Evolutionary conservation across 2,888 invertebrate genomes (phyloP).

Genomic region (Cephus rjabovi): DNA sequence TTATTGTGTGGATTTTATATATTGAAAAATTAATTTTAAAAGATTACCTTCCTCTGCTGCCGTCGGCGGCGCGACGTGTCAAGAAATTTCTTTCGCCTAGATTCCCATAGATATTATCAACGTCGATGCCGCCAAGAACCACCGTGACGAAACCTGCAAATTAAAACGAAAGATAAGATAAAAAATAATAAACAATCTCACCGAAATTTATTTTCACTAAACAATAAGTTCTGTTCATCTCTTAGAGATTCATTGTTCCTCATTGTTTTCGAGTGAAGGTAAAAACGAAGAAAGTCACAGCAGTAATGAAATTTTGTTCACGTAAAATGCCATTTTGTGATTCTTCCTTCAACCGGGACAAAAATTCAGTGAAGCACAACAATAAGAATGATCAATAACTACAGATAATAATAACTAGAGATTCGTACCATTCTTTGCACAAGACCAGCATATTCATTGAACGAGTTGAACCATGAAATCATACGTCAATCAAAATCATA

Average conservation of each 20-base stretch:
- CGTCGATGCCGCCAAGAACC: conserved; percentile 46
- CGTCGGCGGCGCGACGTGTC: conserved; percentile 60
- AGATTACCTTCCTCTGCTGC: conserved; percentile 58
- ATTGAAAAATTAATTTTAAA: not conserved
- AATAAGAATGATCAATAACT: not conserved
- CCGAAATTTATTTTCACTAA: conserved; percentile 36
- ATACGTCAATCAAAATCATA: not conserved
- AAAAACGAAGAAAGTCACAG: not conserved
- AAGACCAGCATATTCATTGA: not conserved
- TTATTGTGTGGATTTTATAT: conserved; percentile 2
- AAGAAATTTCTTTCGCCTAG: conserved; percentile 47
- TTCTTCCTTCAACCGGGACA: conserved; percentile 25
- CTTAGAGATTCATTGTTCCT: conserved; percentile 27
- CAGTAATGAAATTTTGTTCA: not conserved
- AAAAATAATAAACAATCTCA: not conserved
- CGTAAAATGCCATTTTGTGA: conserved; percentile 27
- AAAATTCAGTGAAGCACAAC: not conserved
- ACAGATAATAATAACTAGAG: not conserved
- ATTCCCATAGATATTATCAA: conserved; percentile 41
- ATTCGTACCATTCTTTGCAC: not conserved
- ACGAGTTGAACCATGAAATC: not conserved
- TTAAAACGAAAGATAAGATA: not conserved
- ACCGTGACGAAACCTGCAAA: conserved; percentile 49
- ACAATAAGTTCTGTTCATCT: not conserved
- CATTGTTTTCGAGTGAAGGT: conserved; percentile 45